A percentile compares a stretch with the other conserved stretches of the same genome.
phyloP scores from a whole-genome alignment of 2,797 vertebrate genomes.

The Poecilia gillii region DNA sequence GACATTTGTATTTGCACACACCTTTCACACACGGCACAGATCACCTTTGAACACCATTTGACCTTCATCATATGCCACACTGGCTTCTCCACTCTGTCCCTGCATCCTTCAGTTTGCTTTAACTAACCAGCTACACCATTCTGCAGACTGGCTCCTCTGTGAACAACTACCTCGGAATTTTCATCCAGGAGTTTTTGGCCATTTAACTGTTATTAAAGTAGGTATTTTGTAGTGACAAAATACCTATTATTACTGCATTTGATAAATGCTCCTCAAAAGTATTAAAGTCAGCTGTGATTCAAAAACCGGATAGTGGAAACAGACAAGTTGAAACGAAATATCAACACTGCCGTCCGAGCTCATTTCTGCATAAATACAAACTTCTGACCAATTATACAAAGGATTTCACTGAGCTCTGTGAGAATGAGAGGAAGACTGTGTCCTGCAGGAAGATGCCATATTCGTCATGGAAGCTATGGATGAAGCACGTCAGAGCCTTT shows the following conservation, averaged over 20 bases:
- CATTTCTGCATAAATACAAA: not conserved
- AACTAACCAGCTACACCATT: not conserved
- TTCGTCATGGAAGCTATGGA: not conserved
- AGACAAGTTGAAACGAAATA: not conserved
- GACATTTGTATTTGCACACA: not conserved
- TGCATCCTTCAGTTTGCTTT: not conserved
- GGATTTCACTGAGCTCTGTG: not conserved
- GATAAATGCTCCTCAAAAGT: not conserved
- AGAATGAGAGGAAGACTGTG: not conserved
- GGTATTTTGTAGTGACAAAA: no score
- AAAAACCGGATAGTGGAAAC: not conserved
- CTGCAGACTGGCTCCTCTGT: not conserved
- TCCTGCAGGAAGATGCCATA: not conserved
- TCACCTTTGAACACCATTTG: no score
- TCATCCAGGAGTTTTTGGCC: not conserved
- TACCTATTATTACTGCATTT: not conserved
- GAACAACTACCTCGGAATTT: not conserved
- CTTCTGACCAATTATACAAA: not conserved
- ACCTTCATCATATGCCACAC: no score
- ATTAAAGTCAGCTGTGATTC: not conserved
- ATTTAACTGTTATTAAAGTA: not conserved
- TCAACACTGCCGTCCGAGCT: not conserved
- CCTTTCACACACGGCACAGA: not conserved
- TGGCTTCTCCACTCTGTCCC: not conserved
- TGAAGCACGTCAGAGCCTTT: not conserved